phyloP scores from a whole-genome alignment of 2,888 invertebrate species.

The Epsilonema sp. region DNA sequence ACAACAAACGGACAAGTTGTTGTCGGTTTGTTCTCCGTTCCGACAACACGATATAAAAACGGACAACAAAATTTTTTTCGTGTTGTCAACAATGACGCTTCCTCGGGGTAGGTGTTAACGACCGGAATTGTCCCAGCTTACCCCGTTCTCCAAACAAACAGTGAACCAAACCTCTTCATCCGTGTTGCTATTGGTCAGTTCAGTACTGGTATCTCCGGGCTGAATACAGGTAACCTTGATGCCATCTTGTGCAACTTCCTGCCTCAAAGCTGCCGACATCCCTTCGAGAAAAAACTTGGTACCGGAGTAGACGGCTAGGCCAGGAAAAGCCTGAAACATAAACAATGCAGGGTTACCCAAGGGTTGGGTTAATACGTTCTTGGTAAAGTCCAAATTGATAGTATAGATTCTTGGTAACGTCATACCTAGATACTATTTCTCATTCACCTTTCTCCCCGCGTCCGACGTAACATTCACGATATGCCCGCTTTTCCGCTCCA shows the following conservation, averaged over 20 bases:
- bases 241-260: constrained; percentile 27
- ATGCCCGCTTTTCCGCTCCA: constrained; percentile 29
- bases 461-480: constrained; percentile 34
- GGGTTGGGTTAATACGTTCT: not conserved
- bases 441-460: constrained; percentile 29
- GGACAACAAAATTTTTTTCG: too few species aligned
- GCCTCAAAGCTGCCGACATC: constrained; percentile 30
- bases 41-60: too few species aligned
- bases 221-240: constrained; percentile 33
- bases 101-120: too few species aligned
- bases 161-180: constrained; percentile 33
- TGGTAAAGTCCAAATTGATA: constrained; percentile 2
- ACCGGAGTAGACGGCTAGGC: constrained; percentile 33
- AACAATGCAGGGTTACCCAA: not conserved
- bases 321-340: constrained; percentile 22
- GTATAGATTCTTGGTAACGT: too few species aligned
- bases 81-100: too few species aligned
- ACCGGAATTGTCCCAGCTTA: too few species aligned
- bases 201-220: constrained; percentile 33
- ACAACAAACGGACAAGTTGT: too few species aligned
- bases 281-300: constrained; percentile 35
- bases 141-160: too few species aligned
- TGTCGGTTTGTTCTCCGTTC: too few species aligned
- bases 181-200: constrained; percentile 25
- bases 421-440: constrained; percentile 1